Percentiles rank a stretch among this genome's conserved stretches.
These are phyloP conservation scores for Crioceris asparagi DNA, from an alignment of 2,888 invertebrate species.

Conservation along the genomic window DNA sequence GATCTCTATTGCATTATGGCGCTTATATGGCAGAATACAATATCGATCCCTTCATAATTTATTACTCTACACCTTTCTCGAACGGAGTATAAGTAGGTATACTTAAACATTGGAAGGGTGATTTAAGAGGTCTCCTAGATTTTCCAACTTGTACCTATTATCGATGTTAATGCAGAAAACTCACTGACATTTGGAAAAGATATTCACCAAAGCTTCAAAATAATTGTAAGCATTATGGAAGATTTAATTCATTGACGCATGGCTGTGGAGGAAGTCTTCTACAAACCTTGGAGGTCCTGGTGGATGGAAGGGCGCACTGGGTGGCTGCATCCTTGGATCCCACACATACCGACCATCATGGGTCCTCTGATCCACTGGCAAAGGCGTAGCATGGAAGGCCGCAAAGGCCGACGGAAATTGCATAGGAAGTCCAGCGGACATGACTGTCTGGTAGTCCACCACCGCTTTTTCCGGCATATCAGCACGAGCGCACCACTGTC, in stretches of 20 bases:
- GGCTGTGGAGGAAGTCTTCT: neutral
- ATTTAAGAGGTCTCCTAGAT: no score
- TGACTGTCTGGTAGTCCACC: conserved; percentile 35
- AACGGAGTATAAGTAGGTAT: no score
- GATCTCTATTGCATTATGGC: no score
- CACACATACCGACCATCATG: conserved; percentile 38
- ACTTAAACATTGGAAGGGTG: no score
- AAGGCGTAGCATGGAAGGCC: conserved; percentile 50
- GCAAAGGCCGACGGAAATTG: conserved; percentile 40
- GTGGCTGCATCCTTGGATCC: conserved; percentile 37
- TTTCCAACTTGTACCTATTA: no score
- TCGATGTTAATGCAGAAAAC: no score
- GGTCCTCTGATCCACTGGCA: conserved; percentile 48
- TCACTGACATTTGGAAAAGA: conserved; percentile 1
- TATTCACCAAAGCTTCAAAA: no score
- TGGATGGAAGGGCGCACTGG: conserved; percentile 30
- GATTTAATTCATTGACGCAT: neutral
- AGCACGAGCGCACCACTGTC: conserved; percentile 10
- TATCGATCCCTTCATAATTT: no score
- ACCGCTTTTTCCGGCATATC: conserved; percentile 38
- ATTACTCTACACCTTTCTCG: no score
- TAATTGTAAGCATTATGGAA: no score
- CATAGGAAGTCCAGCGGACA: conserved; percentile 37
- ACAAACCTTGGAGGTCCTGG: conserved; percentile 26
- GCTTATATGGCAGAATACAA: no score